These are phyloP conservation scores for Lacanobia oleracea DNA, from an alignment of 2,888 invertebrate genomes.

Conservation along the genomic window DNA sequence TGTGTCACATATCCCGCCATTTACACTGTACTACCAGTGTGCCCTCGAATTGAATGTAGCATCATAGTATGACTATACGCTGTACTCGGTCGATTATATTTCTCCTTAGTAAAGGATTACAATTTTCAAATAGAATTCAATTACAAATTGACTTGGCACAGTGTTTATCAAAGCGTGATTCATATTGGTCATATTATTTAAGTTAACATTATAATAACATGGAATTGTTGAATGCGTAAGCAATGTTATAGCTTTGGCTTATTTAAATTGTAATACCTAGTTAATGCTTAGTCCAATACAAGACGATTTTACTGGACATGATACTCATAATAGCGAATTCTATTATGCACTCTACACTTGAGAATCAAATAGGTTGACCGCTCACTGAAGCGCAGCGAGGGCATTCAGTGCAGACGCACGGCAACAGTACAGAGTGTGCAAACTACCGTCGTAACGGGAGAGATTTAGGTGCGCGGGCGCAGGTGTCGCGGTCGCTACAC, in stretches of 20 bases:
- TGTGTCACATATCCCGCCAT: background rate
- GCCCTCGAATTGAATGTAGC: slow-evolving; percentile 6
- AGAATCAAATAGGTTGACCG: slow-evolving; percentile 45
- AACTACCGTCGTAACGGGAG: slow-evolving; percentile 65
- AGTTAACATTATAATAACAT: slow-evolving; percentile 18
- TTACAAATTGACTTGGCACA: slow-evolving; percentile 30
- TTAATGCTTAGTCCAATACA: background rate
- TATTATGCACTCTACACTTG: slow-evolving; percentile 2
- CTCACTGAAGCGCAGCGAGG: slow-evolving; percentile 49
- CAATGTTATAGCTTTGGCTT: slow-evolving; percentile 14
- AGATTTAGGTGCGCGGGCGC: slow-evolving; percentile 66
- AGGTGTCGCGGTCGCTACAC: slow-evolving; percentile 55
- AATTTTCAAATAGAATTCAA: slow-evolving; percentile 28
- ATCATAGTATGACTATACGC: background rate
- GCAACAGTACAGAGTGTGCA: slow-evolving; percentile 60
- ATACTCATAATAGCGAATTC: slow-evolving; percentile 1
- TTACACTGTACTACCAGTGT: slow-evolving; percentile 5
- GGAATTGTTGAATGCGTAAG: slow-evolving; percentile 26
- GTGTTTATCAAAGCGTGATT: slow-evolving; percentile 44
- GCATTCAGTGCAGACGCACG: slow-evolving; percentile 33
- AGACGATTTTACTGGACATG: background rate
- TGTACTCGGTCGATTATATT: slow-evolving; percentile 7
- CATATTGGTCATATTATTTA: slow-evolving; percentile 18
- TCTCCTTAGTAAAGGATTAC: slow-evolving; percentile 22
- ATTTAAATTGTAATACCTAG: background rate